These are phyloP conservation scores for Epistrophe eligans DNA, from an alignment of 2,888 invertebrate genomes.

Conservation along the genomic window DNA sequence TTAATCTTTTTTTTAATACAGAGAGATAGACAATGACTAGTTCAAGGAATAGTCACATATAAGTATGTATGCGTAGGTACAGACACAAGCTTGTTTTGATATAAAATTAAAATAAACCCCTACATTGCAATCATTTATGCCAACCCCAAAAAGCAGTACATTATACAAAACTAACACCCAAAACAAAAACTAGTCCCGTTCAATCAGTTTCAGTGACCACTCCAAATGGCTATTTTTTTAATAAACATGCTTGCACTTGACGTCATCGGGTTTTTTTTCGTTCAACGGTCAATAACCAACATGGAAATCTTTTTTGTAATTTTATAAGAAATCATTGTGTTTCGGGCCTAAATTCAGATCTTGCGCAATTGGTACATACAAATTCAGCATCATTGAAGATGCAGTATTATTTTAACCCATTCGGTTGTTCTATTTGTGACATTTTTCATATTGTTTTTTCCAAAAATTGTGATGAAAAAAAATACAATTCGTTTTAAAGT, in stretches of 20 bases:
- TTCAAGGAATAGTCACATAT: neutral
- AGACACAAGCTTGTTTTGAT: neutral
- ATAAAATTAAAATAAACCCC: slow-evolving; percentile 5
- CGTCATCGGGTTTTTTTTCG: slow-evolving; percentile 37
- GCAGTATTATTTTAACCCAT: neutral
- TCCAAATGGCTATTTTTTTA: slow-evolving; percentile 16
- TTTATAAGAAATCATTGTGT: slow-evolving; percentile 41
- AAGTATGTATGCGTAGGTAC: neutral
- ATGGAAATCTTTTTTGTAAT: neutral
- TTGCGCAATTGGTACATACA: slow-evolving; percentile 71
- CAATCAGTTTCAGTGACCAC: slow-evolving; percentile 68
- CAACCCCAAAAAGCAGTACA: slow-evolving; percentile 19
- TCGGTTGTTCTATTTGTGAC: slow-evolving; percentile 28
- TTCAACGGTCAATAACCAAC: neutral
- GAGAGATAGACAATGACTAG: neutral
- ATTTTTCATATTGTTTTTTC: slow-evolving; percentile 17
- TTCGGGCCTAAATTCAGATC: slow-evolving; percentile 40
- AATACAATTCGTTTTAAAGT: slow-evolving; percentile 6
- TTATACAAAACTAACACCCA: neutral
- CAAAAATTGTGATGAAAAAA: slow-evolving; percentile 20
- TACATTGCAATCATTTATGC: slow-evolving; percentile 39
- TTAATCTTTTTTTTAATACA: neutral
- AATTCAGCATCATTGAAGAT: slow-evolving; percentile 55
- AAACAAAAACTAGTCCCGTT: slow-evolving; percentile 46
- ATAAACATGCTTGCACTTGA: slow-evolving; percentile 16